phyloP scores from a whole-genome alignment of 2,797 vertebrate genomes.

The Otolemur crassicaudatus region DNA sequence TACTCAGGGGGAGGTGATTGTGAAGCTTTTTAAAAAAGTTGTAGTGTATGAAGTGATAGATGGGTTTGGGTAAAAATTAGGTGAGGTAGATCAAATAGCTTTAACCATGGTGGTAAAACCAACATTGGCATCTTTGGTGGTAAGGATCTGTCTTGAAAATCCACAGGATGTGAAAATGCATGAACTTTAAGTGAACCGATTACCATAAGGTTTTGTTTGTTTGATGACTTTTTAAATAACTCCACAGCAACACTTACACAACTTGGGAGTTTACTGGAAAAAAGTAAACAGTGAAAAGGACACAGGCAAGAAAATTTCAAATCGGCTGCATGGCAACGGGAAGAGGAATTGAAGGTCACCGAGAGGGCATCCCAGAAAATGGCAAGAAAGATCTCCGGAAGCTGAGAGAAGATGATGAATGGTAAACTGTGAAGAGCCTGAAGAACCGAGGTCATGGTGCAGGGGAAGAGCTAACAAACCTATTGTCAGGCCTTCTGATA shows the following conservation, averaged over 20 bases:
- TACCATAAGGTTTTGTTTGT: not conserved
- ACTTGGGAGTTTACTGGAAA: not conserved
- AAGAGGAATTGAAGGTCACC: conserved; percentile 40
- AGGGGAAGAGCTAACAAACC: conserved; percentile 46
- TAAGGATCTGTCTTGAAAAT: not conserved
- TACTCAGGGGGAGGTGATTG: not conserved
- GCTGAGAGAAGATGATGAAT: not conserved
- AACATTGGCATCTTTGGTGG: not conserved
- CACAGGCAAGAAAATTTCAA: not conserved
- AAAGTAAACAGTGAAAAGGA: conserved; percentile 31
- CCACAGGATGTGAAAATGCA: not conserved
- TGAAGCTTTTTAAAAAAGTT: not conserved
- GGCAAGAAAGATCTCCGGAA: not conserved
- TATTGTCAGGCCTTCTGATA: conserved; percentile 59
- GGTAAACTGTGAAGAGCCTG: not conserved
- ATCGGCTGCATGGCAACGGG: conserved; percentile 11
- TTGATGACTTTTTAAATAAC: not conserved
- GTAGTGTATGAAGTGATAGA: not conserved
- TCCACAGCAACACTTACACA: not conserved
- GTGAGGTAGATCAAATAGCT: not conserved
- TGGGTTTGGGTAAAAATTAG: not conserved
- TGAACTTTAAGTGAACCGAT: not conserved
- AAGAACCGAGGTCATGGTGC: not conserved
- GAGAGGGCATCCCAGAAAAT: conserved; percentile 15
- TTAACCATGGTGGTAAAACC: not conserved